Percentiles rank a stretch among this genome's conserved stretches.
Evolutionary conservation across 2,797 vertebrate genomes (phyloP).

Genomic region (Anas capensis): DNA sequence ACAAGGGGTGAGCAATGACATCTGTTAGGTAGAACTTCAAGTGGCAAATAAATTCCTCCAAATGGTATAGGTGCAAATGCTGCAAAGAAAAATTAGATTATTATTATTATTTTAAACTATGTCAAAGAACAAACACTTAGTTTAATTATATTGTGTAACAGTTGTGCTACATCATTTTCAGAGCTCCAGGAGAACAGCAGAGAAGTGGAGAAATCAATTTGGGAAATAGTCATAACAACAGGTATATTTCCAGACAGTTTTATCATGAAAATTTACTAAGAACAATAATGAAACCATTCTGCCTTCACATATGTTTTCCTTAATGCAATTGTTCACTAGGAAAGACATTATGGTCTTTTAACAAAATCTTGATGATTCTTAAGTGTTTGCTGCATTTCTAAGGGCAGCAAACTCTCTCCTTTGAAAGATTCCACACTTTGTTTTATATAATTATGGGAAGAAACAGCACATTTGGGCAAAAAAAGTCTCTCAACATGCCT

Average conservation of each 20-base stretch:
- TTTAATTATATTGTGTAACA: background rate
- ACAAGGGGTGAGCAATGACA: constrained; percentile 98
- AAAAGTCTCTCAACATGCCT: background rate
- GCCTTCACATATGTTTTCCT: background rate
- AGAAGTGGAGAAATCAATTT: background rate
- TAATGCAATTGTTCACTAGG: background rate
- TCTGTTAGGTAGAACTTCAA: constrained; percentile 95
- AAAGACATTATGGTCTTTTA: background rate
- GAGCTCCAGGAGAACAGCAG: background rate
- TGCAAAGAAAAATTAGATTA: constrained; percentile 64
- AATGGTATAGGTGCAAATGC: constrained; percentile 98
- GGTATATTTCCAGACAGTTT: background rate
- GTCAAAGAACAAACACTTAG: background rate
- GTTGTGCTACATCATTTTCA: background rate
- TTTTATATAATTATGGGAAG: background rate
- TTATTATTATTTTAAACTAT: background rate
- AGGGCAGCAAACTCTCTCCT: background rate
- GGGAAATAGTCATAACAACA: background rate
- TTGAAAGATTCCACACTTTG: background rate
- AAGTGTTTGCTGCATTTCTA: background rate
- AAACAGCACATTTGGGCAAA: background rate
- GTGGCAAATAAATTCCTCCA: constrained; percentile 95
- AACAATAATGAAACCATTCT: background rate
- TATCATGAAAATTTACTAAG: background rate
- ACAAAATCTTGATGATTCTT: background rate